These are phyloP conservation scores for Mamestra configurata DNA, from an alignment of 1,140 invertebrate genomes.

Conservation along the genomic window DNA sequence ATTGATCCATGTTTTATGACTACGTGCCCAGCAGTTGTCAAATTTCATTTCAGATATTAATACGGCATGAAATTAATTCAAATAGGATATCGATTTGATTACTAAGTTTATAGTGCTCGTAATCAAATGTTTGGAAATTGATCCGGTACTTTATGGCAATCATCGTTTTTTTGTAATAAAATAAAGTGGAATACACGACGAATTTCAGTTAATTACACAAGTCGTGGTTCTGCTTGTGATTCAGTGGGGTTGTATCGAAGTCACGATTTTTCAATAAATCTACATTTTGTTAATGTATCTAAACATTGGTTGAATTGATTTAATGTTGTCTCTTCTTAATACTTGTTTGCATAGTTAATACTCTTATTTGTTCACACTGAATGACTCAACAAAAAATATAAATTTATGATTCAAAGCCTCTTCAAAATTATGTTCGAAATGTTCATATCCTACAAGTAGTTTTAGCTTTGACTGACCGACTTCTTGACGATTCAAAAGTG, in stretches of 20 bases:
- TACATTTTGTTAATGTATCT: not conserved
- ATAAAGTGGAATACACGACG: not conserved
- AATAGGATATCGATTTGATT: conserved; percentile 32
- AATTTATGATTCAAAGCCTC: too few species aligned
- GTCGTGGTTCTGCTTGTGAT: not conserved
- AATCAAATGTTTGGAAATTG: conserved; percentile 33
- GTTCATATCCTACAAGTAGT: too few species aligned
- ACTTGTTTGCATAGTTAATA: too few species aligned
- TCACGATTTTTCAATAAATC: conserved; percentile 26
- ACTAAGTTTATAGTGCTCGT: conserved; percentile 27
- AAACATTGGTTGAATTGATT: not conserved
- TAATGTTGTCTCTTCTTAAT: too few species aligned
- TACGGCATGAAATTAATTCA: conserved; percentile 39
- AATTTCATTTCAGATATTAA: conserved; percentile 14
- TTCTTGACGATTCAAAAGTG: too few species aligned
- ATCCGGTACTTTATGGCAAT: conserved; percentile 24
- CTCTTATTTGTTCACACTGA: too few species aligned
- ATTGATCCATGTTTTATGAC: conserved; percentile 15
- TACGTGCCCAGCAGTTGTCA: not conserved
- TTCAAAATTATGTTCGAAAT: too few species aligned
- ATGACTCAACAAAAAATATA: too few species aligned
- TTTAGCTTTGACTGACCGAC: too few species aligned
- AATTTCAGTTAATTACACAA: conserved; percentile 12
- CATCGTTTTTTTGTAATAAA: not conserved
- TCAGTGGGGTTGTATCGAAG: not conserved